These are phyloP conservation scores for Ictalurus furcatus DNA, from an alignment of 2,113 vertebrate species.

Conservation along the genomic window DNA sequence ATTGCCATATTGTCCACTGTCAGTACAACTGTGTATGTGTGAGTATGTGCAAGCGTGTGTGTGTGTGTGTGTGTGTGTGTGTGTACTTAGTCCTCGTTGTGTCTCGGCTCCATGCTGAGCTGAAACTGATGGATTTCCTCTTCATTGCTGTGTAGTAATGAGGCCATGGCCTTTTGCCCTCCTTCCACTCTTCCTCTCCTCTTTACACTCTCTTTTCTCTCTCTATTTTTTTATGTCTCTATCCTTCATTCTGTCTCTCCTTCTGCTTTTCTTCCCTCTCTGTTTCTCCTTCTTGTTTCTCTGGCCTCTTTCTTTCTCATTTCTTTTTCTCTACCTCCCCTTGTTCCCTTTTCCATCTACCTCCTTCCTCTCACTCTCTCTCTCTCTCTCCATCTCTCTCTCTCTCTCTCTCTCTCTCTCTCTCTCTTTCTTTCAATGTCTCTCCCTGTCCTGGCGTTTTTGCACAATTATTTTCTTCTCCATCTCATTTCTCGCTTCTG, in stretches of 20 bases:
- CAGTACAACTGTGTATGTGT: background rate
- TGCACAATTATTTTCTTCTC: background rate
- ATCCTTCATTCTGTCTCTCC: background rate
- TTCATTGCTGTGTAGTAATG: constrained; percentile 13
- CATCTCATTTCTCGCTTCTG: constrained; percentile 1
- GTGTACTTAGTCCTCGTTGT: constrained; percentile 3
- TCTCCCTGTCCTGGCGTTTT: background rate
- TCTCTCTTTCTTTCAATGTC: background rate
- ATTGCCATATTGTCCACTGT: background rate
- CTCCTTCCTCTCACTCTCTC: background rate
- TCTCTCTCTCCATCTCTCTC: background rate
- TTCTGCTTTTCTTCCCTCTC: background rate
- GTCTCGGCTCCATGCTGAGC: constrained; percentile 4
- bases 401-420: background rate
- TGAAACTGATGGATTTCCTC: constrained; percentile 30
- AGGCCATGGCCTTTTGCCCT: constrained; percentile 12
- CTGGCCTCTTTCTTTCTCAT: background rate
- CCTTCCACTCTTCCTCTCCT: background rate
- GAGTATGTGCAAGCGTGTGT: constrained; percentile 38
- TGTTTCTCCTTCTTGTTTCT: background rate
- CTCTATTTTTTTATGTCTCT: background rate
- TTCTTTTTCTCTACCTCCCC: background rate
- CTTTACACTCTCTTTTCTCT: background rate
- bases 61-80: constrained; percentile 41
- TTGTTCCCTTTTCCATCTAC: background rate